phyloP scores from a whole-genome alignment of 2,113 vertebrate species.

The Vidua chalybeata region DNA sequence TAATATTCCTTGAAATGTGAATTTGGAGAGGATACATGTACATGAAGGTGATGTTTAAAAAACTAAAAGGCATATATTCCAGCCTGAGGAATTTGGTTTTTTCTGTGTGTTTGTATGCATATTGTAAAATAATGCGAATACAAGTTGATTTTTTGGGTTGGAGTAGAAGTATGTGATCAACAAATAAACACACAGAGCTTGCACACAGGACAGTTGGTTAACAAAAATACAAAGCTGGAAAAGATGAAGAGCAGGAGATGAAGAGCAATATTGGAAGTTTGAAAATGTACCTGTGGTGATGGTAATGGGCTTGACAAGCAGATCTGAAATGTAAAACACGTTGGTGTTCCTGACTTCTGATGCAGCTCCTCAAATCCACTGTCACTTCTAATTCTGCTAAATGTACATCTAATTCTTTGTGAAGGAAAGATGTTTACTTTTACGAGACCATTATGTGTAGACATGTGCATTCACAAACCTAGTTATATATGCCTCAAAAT shows the following conservation, averaged over 20 bases:
- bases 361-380: not conserved
- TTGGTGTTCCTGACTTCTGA: not conserved
- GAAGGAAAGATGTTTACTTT: not conserved
- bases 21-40: not conserved
- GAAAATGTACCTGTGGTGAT: not conserved
- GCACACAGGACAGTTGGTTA: not conserved
- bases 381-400: not conserved
- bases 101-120: not conserved
- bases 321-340: not conserved
- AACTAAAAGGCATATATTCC: not conserved
- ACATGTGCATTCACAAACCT: not conserved
- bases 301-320: not conserved
- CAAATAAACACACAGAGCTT: not conserved
- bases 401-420: not conserved
- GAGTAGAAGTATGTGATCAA: not conserved
- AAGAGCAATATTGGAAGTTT: not conserved
- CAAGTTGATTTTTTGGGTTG: not conserved
- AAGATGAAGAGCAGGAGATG: not conserved
- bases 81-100: not conserved
- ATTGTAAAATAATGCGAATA: not conserved
- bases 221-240: not conserved
- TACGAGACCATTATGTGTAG: not conserved
- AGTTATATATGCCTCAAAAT: not conserved
- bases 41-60: not conserved
- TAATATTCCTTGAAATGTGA: not conserved